Evolutionary conservation across 2,888 invertebrate genomes (phyloP), one percentile per base, ranked within the genome.

Genomic region (Phaonia tiefii): DNA sequence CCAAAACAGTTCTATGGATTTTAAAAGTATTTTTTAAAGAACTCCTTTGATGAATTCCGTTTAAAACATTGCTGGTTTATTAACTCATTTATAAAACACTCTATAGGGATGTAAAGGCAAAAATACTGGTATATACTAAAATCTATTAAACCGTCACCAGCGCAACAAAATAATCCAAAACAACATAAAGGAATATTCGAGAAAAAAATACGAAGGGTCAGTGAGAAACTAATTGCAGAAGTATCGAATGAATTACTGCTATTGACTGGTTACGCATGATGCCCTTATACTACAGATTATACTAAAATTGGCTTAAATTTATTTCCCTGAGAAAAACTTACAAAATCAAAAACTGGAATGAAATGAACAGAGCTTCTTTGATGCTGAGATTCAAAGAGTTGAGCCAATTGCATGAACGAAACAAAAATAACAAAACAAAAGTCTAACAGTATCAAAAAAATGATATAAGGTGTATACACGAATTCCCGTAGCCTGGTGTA

Each of bases 41-140:
- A 22, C 54, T 25, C 54, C 1, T 22, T 51, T 51, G n/a, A n/a
- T 70, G 65, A 22, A 51, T 66, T 13, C 44, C 22, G 66, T 75
- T 76, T 44, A 77, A n/a, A n/a, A 70, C 37, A 74, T 74, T 74
- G 73, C 58, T 58, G 70, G 65, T 66, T 73, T 76, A 74, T 77
- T 77, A 79, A 75, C 67, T 66, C 54, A 63, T 22, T 51, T 20
- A 60, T 2, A 13, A 63, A 20, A n/a, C n/a, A 17, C 17, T 31
- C 10, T 11, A n/a, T 0, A 15, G 42, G 13, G 37, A 15, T 37
- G 15, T 49, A 49, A 60, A 39, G 20, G 31, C 11, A 37, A 37
- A 60, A 58, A 37, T 15, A 60, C 31, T 11, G 8, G 3, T 17
- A 39, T 11, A 31, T 11, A 60, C 60, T 25, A 63, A n/a, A n/a